phyloP scores from a whole-genome alignment of 2,797 vertebrate species.

The Epinephelus malabaricus region DNA sequence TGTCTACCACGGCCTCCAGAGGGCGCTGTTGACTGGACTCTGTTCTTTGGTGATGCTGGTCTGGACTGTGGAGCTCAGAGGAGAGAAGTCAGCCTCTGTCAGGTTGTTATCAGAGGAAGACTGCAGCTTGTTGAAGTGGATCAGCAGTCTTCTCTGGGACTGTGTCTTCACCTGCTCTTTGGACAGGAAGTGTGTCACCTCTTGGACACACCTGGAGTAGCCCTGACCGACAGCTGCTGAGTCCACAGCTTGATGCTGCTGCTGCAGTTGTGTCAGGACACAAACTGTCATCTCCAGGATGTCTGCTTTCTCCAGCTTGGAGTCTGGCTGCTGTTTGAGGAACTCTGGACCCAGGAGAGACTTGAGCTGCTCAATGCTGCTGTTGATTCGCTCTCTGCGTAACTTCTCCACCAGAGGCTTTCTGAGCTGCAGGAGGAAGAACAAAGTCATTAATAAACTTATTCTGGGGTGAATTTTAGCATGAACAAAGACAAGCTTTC shows the following conservation, averaged over 20 bases:
- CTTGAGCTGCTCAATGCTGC: conserved; percentile 64
- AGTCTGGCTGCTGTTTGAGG: conserved; percentile 79
- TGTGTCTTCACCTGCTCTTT: conserved; percentile 54
- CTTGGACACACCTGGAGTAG: conserved; percentile 67
- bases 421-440: conserved; percentile 52
- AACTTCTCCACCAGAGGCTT: conserved; percentile 87
- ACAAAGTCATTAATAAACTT: conserved; percentile 37
- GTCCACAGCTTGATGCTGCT: conserved; percentile 40
- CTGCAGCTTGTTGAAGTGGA: conserved; percentile 59
- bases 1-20: conserved; percentile 77
- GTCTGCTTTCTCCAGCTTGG: conserved; percentile 86
- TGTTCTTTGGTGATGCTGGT: conserved; percentile 53
- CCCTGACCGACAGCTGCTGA: conserved; percentile 52
- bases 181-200: conserved; percentile 66
- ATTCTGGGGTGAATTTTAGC: conserved; percentile 29
- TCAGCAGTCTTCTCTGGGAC: conserved; percentile 60
- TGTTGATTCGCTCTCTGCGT: conserved; percentile 74
- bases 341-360: conserved; percentile 79
- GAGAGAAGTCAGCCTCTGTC: conserved; percentile 51
- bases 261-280: conserved; percentile 71
- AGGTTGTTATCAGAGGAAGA: conserved; percentile 52
- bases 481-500: not conserved
- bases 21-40: conserved; percentile 38
- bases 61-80: conserved; percentile 52
- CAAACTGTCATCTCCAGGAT: conserved; percentile 86